Base-by-base conservation (phyloP, 2,888 invertebrate genomes). In the Napeogenes inachia region DNA sequence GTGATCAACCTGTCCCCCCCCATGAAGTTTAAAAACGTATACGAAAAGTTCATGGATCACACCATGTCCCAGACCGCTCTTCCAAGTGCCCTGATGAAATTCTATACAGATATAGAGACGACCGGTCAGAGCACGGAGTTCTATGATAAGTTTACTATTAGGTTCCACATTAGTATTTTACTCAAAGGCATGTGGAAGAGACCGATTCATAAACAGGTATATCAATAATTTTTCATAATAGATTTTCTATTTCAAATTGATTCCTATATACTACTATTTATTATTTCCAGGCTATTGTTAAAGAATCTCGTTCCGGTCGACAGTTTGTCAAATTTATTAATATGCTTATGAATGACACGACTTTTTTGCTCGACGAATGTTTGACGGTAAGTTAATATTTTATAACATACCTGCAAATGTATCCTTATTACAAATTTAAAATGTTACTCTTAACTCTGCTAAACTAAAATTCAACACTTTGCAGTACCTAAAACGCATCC, bases 71-170 rank as follows among this genome's bases (percentile, higher is more conserved):
- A 95, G 74, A 94, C 94, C 3, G 92, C 93, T 64, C 91, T 99
- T 64, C 96, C 98, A 0, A 95, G 97, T 71, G 95, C 96, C 21
- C 92, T 99, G 47, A 98, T 99, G 98, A 97, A 97, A 86, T 99
- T 99, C 91, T 99, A 99, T 87, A 98, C 98, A 73, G 98, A 98
- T 76, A 97, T 99, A 61, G 99, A 99, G 91, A 97, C 97, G 12
- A 99, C 99, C 10, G 99, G 99, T 10, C 97, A 98, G 72, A 98
- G 97, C 85, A 98, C 97, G 45, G 99, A 99, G 89, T 99, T 99
- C 89, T 99, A 99, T 79, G 99, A 99, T 88, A 99, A 99, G 89
- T 99, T 99, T 87, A 97, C 98, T 12, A 99, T 99, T 75, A 94
- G 99, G 82, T 98, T 98, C 91, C 98, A 99, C 82, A 98, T 99